Base-by-base conservation (phyloP, 2,888 invertebrate species). In the Podabrus alpinus region DNA sequence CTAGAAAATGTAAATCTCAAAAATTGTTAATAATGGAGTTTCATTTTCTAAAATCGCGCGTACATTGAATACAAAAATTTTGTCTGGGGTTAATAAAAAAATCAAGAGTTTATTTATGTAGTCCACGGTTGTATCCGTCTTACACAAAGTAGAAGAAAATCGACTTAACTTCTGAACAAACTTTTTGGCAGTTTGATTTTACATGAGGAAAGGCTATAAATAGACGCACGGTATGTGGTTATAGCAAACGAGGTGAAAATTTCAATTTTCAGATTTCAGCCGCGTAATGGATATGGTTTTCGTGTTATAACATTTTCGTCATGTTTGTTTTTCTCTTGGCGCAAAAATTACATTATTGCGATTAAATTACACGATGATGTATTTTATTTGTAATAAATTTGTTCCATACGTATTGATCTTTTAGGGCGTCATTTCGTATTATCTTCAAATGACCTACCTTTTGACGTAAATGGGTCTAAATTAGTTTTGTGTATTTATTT, bases 261-360 rank as follows among this genome's bases (percentile, higher is more conserved):
- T 73, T 73, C 73, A 73, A 73, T 73, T 73, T 73, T 73, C 69
- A 69, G 69, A 69, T 73, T 73, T 69, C 73, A 69, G 66, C 69
- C 60, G 29, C 69, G 64, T 73, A 69, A 73, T 73, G 61, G 72
- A 72, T 45, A 45, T n/a, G 45, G 7, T 45, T n/a, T n/a, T 13
- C 45, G 45, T 7, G 45, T 45, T 45, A 25, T 29, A 29, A 29
- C 11, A 29, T 45, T 45, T 45, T 45, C 45, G n/a, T 45, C 45
- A 9, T 45, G 45, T 45, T 45, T 45, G 45, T 45, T 45, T 45
- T 45, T 45, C 45, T 45, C n/a, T 7, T n/a, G 5, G 45, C 45
- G n/a, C n/a, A 45, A 45, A 45, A 45, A 45, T n/a, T n/a, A 45
- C 45, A 45, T 45, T 45, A 45, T 45, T 45, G 45, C 45, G 45